Evolutionary conservation across 2,797 vertebrate species (phyloP), one percentile per base, ranked within the genome.

Genomic region (Cynopterus sphinx): DNA sequence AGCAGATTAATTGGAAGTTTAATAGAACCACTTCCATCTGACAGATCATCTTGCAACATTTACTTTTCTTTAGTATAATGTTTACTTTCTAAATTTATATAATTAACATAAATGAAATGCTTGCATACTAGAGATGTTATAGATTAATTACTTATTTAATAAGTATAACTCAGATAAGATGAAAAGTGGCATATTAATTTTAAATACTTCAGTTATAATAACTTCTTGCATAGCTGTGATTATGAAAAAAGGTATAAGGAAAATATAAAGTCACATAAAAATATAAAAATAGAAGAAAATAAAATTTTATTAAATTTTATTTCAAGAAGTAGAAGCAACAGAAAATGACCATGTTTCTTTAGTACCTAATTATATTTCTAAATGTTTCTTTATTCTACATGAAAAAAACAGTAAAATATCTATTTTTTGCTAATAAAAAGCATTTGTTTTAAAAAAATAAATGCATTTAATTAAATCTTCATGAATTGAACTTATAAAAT

Each of bases 81-180:
- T 96, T 97, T 96, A 87, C 83, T 93, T 96, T 90, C 33, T 90
- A 93, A 71, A 78, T 96, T 95, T 91, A 84, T 94, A 33, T 97
- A 95, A 97, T 97, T 97, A 97, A 95, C 78, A 92, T 88, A 84
- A 39, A 95, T 82, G 79, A 94, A 96, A 90, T 59, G 51, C 71
- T 87, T 95, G 16, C 63, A 87, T 4, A 46, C 21, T 96, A 71
- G 71, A 75, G 68, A 74, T 85, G 79, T 91, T 97, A 79, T 79
- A 78, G 87, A 93, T 95, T 94, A 95, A 97, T 96, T 97, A 68
- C 73, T 79, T 88, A 88, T 89, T 96, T 96, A 92, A 92, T 87
- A 92, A 95, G 49, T 96, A 68, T 82, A 86, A 59, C 31, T 97
- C 67, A 84, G 26, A 83, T 82, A 92, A 95, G 70, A 96, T 91